phyloP scores from a whole-genome alignment of 2,113 vertebrate genomes.

The Platichthys stellatus region DNA sequence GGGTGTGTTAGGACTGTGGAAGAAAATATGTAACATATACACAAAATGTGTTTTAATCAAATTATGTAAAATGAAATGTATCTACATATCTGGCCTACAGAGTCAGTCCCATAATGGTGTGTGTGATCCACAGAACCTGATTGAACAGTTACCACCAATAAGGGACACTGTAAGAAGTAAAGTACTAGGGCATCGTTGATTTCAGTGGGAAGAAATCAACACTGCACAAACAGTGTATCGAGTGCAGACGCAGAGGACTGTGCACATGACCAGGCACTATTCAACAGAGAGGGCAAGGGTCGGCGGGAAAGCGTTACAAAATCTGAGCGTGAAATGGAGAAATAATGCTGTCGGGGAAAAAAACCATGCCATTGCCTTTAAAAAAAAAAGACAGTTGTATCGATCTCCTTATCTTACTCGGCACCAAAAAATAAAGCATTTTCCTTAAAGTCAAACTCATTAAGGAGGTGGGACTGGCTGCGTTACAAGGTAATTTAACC shows the following conservation, averaged over 20 bases:
- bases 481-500: neutral
- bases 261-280: neutral
- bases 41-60: no score
- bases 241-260: neutral
- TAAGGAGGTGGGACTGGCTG: neutral
- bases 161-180: no score
- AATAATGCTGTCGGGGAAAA: neutral
- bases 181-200: neutral
- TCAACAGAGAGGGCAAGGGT: neutral
- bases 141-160: no score
- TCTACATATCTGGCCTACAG: no score
- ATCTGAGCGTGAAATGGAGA: slow-evolving; percentile 14
- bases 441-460: neutral
- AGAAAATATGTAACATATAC: no score
- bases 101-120: no score
- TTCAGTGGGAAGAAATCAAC: no score
- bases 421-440: neutral
- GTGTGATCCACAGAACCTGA: no score
- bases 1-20: no score
- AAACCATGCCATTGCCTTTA: neutral
- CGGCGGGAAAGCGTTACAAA: neutral
- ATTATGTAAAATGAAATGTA: no score
- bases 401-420: neutral
- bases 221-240: no score
- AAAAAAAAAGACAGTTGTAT: neutral